Percentiles rank a stretch among this genome's conserved stretches.
These are phyloP conservation scores for Hyperoplus lanceolatus DNA, from an alignment of 2,797 vertebrate species.

Conservation along the genomic window DNA sequence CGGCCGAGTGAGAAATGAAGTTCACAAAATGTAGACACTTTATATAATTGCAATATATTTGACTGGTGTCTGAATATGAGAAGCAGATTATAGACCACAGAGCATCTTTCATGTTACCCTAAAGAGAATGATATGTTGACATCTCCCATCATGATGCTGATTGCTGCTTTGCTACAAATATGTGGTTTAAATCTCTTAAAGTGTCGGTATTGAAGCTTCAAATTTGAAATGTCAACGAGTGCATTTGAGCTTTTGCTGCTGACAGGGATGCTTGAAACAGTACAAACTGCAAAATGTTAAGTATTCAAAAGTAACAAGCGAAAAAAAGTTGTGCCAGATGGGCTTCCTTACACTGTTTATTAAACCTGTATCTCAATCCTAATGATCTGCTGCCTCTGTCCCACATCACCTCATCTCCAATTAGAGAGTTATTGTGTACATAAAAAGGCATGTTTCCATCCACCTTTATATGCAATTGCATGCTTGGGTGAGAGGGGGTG, in stretches of 20 bases:
- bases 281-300: background rate
- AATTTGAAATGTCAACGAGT: constrained; percentile 50
- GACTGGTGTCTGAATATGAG: background rate
- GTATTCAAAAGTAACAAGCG: constrained; percentile 7
- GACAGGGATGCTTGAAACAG: constrained; percentile 1
- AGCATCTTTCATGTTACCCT: constrained; percentile 5
- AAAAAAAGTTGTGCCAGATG: background rate
- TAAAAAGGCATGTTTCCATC: background rate
- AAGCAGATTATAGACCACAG: background rate
- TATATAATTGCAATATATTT: background rate
- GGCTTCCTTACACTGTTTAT: background rate
- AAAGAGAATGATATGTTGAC: constrained; percentile 13
- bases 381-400: background rate
- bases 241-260: background rate
- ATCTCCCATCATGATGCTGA: background rate
- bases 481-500: too few relatives aligned
- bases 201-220: constrained; percentile 41
- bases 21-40: background rate
- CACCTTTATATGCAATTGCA: background rate
- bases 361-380: background rate
- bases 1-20: background rate
- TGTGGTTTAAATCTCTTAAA: background rate
- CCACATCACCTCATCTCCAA: constrained; percentile 1
- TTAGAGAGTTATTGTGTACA: background rate
- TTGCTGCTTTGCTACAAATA: constrained; percentile 8